A percentile compares a stretch with the other conserved stretches of the same genome.
These are phyloP conservation scores for Cyclina sinensis DNA, from an alignment of 1,140 invertebrate genomes.

Conservation along the genomic window DNA sequence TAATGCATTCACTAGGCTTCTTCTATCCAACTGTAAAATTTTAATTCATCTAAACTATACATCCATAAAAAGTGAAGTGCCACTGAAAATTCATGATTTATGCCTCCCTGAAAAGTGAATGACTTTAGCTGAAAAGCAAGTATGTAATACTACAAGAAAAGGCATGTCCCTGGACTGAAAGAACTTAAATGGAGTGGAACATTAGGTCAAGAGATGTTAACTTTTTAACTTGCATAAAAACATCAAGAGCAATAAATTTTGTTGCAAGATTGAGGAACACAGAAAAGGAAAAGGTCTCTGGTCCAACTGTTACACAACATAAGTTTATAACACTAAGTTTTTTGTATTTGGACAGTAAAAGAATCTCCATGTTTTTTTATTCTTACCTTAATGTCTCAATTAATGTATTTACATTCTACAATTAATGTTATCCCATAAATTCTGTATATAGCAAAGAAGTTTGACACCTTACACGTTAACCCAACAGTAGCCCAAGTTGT, in stretches of 20 bases:
- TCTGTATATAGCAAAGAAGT: not conserved
- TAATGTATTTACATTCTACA: not conserved
- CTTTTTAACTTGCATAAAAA: not conserved
- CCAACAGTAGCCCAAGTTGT: not conserved
- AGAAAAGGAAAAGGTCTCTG: too few relatives aligned
- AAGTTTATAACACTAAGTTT: too few relatives aligned
- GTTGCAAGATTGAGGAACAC: too few relatives aligned
- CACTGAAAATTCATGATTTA: constrained; percentile 6
- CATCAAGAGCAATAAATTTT: too few relatives aligned
- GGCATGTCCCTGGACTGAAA: not conserved
- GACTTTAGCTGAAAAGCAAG: not conserved
- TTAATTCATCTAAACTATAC: constrained; percentile 10
- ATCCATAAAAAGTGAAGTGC: constrained; percentile 5
- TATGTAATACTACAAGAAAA: too few relatives aligned
- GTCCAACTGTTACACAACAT: too few relatives aligned
- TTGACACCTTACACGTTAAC: constrained; percentile 15
- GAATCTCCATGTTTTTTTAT: not conserved
- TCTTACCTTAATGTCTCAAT: not conserved
- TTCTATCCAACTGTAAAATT: constrained; percentile 14
- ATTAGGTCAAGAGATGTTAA: not conserved
- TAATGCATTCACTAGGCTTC: not conserved
- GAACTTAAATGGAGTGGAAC: not conserved
- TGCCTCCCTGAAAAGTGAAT: not conserved
- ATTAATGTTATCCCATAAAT: constrained; percentile 36
- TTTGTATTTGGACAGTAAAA: too few relatives aligned